These are phyloP conservation scores for Zeus faber DNA, from an alignment of 2,113 vertebrate species.

Conservation along the genomic window DNA sequence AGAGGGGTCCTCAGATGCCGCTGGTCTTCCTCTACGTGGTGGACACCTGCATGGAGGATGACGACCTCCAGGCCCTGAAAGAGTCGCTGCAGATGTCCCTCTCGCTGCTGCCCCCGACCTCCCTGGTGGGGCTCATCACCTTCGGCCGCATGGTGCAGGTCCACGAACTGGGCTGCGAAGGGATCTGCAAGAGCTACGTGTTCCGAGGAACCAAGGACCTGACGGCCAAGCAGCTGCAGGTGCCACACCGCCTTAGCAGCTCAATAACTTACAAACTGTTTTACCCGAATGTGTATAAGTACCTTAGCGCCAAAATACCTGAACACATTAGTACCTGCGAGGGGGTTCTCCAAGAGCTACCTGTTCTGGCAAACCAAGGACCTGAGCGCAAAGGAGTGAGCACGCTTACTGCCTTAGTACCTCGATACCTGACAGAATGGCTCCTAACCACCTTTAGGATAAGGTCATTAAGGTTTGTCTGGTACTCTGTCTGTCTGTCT, in stretches of 20 bases:
- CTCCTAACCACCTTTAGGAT: no score
- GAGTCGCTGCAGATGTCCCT: constrained; percentile 98
- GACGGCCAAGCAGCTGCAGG: constrained; percentile 95
- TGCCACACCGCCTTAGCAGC: no score
- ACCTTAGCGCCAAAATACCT: no score
- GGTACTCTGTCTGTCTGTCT: neutral
- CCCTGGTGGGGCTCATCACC: constrained; percentile 94
- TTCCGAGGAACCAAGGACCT: constrained; percentile 97
- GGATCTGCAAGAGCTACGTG: constrained; percentile 97
- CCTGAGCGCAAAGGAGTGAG: no score
- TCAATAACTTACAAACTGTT: no score
- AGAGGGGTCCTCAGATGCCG: constrained; percentile 97
- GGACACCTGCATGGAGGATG: constrained; percentile 98
- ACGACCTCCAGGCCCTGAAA: constrained; percentile 95
- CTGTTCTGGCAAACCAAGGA: no score
- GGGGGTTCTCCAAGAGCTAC: no score
- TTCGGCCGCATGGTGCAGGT: constrained; percentile 98
- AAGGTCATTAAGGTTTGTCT: neutral
- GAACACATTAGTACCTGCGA: no score
- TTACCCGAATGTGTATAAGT: no score
- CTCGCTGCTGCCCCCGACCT: constrained; percentile 90
- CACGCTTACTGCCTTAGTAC: no score
- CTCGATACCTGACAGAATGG: no score
- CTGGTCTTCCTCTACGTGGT: constrained; percentile 97
- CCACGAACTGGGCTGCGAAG: constrained; percentile 95